These are phyloP conservation scores for Aporophyla lueneburgensis DNA, from an alignment of 2,888 invertebrate genomes.

Conservation along the genomic window DNA sequence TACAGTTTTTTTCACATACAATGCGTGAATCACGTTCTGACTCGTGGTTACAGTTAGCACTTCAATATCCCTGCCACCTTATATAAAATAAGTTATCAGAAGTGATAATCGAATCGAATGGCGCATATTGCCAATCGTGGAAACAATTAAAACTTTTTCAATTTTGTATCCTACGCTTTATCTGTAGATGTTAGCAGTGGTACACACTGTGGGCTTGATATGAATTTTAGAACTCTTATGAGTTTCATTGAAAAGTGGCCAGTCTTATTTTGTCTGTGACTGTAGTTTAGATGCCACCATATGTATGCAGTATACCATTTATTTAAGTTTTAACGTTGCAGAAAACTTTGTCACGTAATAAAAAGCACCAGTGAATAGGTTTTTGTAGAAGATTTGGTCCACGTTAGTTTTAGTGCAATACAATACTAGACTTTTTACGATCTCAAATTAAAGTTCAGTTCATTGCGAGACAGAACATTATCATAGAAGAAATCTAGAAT, in stretches of 20 bases:
- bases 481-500: no score
- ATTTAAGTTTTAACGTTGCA: neutral
- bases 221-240: neutral
- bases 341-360: neutral
- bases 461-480: no score
- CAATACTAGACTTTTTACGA: neutral
- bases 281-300: neutral
- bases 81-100: slow-evolving; percentile 21
- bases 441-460: neutral
- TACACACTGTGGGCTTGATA: neutral
- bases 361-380: neutral
- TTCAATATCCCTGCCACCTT: no score
- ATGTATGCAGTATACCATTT: neutral
- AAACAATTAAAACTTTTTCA: slow-evolving; percentile 66
- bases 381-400: neutral
- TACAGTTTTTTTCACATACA: no score
- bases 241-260: neutral
- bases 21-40: no score
- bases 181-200: slow-evolving; percentile 14
- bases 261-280: neutral
- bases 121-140: slow-evolving; percentile 39
- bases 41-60: no score
- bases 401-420: neutral
- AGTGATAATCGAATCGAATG: slow-evolving; percentile 29
- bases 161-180: slow-evolving; percentile 50